Evolutionary conservation across 2,888 invertebrate species (phyloP).

Genomic region (Biston stratarius): DNA sequence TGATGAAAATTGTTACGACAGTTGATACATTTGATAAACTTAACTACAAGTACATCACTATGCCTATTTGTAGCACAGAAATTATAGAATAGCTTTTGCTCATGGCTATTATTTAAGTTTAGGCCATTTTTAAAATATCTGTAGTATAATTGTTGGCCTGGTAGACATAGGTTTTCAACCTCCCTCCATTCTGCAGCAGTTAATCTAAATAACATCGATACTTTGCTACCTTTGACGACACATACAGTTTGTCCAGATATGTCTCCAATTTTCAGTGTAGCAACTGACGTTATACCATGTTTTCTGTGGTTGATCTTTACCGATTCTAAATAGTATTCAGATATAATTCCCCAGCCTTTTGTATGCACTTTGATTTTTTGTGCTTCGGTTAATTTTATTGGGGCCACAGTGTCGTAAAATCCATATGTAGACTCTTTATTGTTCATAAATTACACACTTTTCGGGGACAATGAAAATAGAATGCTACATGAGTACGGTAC

Average conservation of each 20-base stretch:
- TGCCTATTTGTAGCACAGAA: slow-evolving; percentile 73
- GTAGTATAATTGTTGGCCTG: slow-evolving; percentile 74
- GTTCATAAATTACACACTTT: slow-evolving; percentile 46
- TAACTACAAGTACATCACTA: slow-evolving; percentile 64
- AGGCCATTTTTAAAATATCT: slow-evolving; percentile 78
- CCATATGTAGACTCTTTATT: slow-evolving; percentile 42
- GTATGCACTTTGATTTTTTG: slow-evolving; percentile 60
- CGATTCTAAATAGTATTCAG: slow-evolving; percentile 76
- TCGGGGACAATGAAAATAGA: neutral
- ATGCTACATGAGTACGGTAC: neutral
- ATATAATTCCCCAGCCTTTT: slow-evolving; percentile 72
- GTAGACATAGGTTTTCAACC: slow-evolving; percentile 67
- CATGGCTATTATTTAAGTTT: slow-evolving; percentile 61
- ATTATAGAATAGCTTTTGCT: slow-evolving; percentile 79
- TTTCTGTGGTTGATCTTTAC: slow-evolving; percentile 71
- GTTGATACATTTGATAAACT: slow-evolving; percentile 69
- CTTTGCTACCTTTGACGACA: slow-evolving; percentile 64
- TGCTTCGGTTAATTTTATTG: slow-evolving; percentile 72
- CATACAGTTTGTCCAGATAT: slow-evolving; percentile 73
- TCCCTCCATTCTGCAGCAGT: slow-evolving; percentile 69
- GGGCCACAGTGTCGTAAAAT: slow-evolving; percentile 58
- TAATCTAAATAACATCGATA: slow-evolving; percentile 73
- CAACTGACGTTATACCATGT: slow-evolving; percentile 60
- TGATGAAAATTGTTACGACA: slow-evolving; percentile 68
- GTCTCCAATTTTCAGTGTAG: slow-evolving; percentile 72